Evolutionary conservation across 2,888 invertebrate species (phyloP).

Genomic region (Melipona bicolor): DNA sequence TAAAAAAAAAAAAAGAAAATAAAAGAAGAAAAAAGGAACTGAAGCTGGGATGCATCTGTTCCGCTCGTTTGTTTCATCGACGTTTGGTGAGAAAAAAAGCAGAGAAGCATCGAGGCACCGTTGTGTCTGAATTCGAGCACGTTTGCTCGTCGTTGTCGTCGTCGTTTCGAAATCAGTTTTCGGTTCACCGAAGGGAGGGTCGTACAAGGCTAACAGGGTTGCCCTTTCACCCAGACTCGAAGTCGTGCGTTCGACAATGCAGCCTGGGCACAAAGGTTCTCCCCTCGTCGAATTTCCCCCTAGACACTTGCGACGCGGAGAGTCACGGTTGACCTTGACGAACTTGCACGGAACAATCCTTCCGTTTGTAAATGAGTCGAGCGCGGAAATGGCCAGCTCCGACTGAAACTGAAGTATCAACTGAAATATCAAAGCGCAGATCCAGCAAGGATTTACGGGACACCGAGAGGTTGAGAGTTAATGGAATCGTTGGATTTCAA

Average conservation of each 20-base stretch:
- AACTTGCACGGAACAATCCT: not conserved
- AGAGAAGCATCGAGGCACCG: too few species aligned
- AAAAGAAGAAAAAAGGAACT: too few species aligned
- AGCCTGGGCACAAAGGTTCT: conserved; percentile 13
- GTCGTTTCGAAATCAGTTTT: conserved; percentile 3
- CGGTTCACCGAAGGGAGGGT: not conserved
- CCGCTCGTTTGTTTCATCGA: conserved; percentile 10
- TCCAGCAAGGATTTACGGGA: not conserved
- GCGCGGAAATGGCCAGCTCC: not conserved
- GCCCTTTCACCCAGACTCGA: conserved; percentile 19
- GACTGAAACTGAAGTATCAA: not conserved
- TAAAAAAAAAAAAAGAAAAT: too few species aligned
- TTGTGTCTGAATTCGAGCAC: conserved; percentile 6
- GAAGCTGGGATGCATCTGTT: not conserved
- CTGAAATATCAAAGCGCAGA: not conserved
- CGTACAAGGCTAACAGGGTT: conserved; percentile 6
- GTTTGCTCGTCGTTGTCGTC: not conserved
- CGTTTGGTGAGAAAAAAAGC: not conserved
- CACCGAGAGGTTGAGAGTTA: not conserved
- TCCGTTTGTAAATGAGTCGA: not conserved
- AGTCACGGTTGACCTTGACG: not conserved
- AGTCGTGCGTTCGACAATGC: conserved; percentile 18
- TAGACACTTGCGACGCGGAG: not conserved
- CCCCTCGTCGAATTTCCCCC: not conserved
- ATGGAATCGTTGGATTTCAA: not conserved